phyloP scores from a whole-genome alignment of 2,797 vertebrate species.

The Periophthalmus magnuspinnatus region DNA sequence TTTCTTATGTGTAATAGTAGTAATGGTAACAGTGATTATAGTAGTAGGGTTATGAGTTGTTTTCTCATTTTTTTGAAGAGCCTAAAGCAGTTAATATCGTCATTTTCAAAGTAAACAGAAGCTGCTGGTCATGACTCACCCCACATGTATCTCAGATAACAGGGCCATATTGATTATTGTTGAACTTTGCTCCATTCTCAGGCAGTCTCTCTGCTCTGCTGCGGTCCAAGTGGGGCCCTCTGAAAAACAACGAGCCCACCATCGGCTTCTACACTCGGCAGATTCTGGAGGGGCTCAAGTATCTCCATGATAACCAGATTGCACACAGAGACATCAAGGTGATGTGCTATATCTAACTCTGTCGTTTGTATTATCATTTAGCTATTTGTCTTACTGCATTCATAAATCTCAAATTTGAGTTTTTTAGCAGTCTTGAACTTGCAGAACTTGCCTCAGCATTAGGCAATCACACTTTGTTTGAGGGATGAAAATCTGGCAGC shows the following conservation, averaged over 20 bases:
- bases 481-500: too few species aligned
- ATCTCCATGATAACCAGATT: conserved; percentile 98
- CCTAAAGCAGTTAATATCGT: background rate
- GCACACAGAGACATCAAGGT: conserved; percentile 99
- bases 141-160: conserved; percentile 9
- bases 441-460: too few species aligned
- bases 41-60: too few species aligned
- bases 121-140: background rate
- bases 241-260: conserved; percentile 97
- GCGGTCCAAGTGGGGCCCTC: conserved; percentile 96
- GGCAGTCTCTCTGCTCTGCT: conserved; percentile 97
- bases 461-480: too few species aligned
- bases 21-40: background rate
- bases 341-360: background rate
- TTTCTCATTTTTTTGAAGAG: background rate
- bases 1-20: background rate
- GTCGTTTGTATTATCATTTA: too few species aligned
- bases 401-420: too few species aligned
- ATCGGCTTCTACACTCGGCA: conserved; percentile 99
- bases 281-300: conserved; percentile 97
- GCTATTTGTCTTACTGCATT: too few species aligned
- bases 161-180: background rate
- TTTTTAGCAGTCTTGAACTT: too few species aligned
- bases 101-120: background rate
- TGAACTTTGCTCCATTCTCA: conserved; percentile 51